These are phyloP conservation scores for Rhinoderma darwinii DNA, from an alignment of 2,113 vertebrate species.

Conservation along the genomic window DNA sequence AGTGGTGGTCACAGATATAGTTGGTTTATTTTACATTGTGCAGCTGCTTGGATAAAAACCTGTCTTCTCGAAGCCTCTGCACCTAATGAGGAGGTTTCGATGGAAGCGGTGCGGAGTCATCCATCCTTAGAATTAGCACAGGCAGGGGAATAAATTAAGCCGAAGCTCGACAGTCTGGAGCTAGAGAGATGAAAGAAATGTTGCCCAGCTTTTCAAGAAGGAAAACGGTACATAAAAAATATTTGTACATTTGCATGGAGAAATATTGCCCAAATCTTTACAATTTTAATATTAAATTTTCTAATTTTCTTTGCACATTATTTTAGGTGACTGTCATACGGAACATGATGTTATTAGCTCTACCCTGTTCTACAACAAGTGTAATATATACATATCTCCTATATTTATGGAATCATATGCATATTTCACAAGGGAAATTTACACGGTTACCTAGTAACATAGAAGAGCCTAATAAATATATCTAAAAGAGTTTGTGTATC, in stretches of 20 bases:
- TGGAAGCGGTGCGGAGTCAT: constrained; percentile 16
- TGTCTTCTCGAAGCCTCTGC: neutral
- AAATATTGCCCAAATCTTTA: neutral
- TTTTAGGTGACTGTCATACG: neutral
- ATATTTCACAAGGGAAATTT: too few species aligned
- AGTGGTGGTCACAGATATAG: neutral
- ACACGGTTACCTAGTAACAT: too few species aligned
- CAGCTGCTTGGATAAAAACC: constrained; percentile 47
- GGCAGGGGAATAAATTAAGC: constrained; percentile 49
- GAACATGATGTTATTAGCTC: neutral
- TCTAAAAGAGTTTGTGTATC: too few species aligned
- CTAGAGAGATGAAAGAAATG: constrained; percentile 29
- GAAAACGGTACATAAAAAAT: neutral
- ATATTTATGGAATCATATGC: too few species aligned
- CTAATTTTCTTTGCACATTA: neutral
- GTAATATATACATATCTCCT: neutral
- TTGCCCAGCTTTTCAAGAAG: neutral
- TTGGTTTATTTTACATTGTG: constrained; percentile 29
- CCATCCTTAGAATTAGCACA: constrained; percentile 50
- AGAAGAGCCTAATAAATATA: too few species aligned
- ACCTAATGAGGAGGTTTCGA: constrained; percentile 51
- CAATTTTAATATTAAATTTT: neutral
- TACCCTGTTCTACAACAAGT: neutral
- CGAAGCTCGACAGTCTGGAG: neutral
- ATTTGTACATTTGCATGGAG: neutral